phyloP scores from a whole-genome alignment of 2,888 invertebrate species.

The Patella caerulea region DNA sequence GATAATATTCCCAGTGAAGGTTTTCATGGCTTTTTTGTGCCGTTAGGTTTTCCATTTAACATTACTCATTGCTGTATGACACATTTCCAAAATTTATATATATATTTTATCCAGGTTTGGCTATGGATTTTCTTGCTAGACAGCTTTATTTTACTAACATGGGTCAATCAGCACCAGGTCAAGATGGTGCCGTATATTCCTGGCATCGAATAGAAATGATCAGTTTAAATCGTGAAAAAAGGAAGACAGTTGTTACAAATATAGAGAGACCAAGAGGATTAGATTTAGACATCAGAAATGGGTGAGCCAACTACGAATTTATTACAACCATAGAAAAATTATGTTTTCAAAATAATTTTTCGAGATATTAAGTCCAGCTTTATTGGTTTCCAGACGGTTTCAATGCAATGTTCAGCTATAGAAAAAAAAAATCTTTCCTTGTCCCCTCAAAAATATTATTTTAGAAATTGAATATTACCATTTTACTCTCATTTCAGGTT shows the following conservation, averaged over 20 bases:
- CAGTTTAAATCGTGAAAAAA: constrained; percentile 44
- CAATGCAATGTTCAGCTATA: too few relatives aligned
- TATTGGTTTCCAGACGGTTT: too few relatives aligned
- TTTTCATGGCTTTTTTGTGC: not conserved
- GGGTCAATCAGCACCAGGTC: constrained; percentile 47
- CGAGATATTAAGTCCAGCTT: too few relatives aligned
- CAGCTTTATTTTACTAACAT: constrained; percentile 64
- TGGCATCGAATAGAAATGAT: constrained; percentile 63
- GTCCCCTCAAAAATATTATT: not conserved
- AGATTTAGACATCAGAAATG: constrained; percentile 48
- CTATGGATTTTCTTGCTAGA: constrained; percentile 52
- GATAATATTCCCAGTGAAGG: not conserved
- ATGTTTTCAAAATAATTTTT: too few relatives aligned
- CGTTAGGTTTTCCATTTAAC: not conserved
- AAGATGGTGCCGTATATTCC: constrained; percentile 51
- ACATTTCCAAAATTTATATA: not conserved
- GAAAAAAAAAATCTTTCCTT: too few relatives aligned
- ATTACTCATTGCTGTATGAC: not conserved
- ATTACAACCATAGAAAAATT: too few relatives aligned
- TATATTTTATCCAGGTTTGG: constrained; percentile 46
- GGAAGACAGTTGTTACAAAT: constrained; percentile 48
- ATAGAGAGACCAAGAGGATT: constrained; percentile 55
- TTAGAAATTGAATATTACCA: not conserved
- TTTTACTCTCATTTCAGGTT: constrained; percentile 42
- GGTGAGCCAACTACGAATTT: constrained; percentile 31